Evolutionary conservation across 2,113 vertebrate genomes (phyloP).

Genomic region (Gavia stellata): DNA sequence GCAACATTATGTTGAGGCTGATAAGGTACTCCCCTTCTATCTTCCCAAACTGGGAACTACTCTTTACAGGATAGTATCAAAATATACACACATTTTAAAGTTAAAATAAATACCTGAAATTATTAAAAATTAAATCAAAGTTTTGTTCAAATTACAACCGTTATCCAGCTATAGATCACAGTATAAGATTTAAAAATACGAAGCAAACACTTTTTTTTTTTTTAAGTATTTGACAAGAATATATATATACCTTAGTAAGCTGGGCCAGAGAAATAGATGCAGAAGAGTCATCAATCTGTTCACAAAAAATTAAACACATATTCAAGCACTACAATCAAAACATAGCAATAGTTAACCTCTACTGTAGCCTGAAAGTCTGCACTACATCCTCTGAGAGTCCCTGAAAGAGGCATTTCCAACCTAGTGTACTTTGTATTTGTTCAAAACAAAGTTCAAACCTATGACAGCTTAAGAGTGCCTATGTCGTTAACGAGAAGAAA

Average conservation of each 20-base stretch:
- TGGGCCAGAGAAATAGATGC: conserved; percentile 87
- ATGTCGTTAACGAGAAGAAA: neutral
- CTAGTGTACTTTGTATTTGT: neutral
- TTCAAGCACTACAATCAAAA: conserved; percentile 83
- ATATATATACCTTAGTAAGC: conserved; percentile 91
- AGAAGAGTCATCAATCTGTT: conserved; percentile 93
- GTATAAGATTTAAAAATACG: conserved; percentile 60
- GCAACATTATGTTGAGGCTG: conserved; percentile 75
- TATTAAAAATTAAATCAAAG: neutral
- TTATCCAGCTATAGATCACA: conserved; percentile 34
- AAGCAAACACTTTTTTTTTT: conserved; percentile 59
- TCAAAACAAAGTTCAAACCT: neutral
- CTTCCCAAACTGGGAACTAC: conserved; percentile 77
- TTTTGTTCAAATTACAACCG: conserved; percentile 49
- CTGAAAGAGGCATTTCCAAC: neutral
- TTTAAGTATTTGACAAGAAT: conserved; percentile 68
- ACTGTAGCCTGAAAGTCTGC: conserved; percentile 57
- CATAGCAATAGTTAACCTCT: conserved; percentile 71
- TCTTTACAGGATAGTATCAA: conserved; percentile 78
- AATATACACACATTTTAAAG: conserved; percentile 60
- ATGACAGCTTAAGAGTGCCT: neutral
- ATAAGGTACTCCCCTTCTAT: conserved; percentile 74
- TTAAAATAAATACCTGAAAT: conserved; percentile 27
- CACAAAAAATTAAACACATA: conserved; percentile 90
- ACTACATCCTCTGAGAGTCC: neutral